phyloP scores from a whole-genome alignment of 2,113 vertebrate genomes.

The Alligator mississippiensis region DNA sequence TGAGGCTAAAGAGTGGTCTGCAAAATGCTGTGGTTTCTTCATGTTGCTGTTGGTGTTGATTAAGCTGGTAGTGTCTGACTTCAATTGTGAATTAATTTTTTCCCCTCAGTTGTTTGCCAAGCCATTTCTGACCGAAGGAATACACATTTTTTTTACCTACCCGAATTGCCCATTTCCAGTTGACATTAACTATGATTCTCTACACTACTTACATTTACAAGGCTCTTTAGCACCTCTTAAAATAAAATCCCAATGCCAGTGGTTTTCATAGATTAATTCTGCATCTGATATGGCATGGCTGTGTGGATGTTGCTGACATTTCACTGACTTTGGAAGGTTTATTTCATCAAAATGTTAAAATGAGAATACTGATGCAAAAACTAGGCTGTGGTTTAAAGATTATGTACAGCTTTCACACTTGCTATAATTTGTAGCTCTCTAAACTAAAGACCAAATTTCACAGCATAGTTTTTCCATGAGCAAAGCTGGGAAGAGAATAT shows the following conservation, averaged over 20 bases:
- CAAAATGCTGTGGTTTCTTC: background rate
- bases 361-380: background rate
- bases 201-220: background rate
- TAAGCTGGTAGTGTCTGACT: background rate
- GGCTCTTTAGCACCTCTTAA: background rate
- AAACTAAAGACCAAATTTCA: background rate
- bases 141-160: background rate
- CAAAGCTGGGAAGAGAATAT: background rate
- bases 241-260: background rate
- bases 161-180: fast-evolving
- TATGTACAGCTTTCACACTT: background rate
- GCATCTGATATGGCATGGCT: background rate
- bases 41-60: background rate
- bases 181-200: background rate
- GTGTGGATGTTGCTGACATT: background rate
- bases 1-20: background rate
- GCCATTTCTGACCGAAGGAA: background rate
- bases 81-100: background rate
- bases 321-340: background rate
- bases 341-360: background rate
- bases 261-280: background rate
- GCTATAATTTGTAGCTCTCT: background rate
- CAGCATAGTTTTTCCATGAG: background rate
- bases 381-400: background rate
- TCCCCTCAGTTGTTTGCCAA: background rate